A percentile compares a stretch with the other conserved stretches of the same genome.
These are phyloP conservation scores for Serrognathus titanus DNA, from an alignment of 2,888 invertebrate species.

Conservation along the genomic window DNA sequence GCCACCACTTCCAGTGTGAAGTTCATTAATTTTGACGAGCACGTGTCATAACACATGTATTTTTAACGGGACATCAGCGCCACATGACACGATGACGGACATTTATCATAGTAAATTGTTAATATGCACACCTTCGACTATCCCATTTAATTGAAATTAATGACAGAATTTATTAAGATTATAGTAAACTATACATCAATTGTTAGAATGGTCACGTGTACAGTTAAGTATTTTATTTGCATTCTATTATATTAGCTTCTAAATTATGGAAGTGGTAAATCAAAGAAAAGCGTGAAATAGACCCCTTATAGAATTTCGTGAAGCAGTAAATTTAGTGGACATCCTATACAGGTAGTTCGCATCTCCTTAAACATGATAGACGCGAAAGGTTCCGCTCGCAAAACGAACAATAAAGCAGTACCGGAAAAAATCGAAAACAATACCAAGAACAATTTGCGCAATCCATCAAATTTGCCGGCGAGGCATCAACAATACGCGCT, in stretches of 20 bases:
- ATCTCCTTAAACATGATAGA: too few relatives aligned
- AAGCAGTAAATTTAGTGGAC: too few relatives aligned
- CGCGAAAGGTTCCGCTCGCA: too few relatives aligned
- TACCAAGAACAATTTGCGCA: conserved; percentile 16
- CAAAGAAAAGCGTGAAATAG: too few relatives aligned
- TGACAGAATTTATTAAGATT: background rate
- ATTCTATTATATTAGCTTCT: too few relatives aligned
- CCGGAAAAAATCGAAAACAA: conserved; percentile 12
- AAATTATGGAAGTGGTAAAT: too few relatives aligned
- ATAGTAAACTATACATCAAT: too few relatives aligned
- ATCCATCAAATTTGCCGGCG: conserved; percentile 19
- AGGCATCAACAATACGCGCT: background rate
- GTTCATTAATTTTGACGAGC: conserved; percentile 46
- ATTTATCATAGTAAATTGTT: background rate
- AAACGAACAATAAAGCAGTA: background rate
- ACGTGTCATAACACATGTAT: conserved; percentile 45
- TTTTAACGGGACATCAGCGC: conserved; percentile 10
- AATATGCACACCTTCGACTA: too few relatives aligned
- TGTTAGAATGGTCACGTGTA: too few relatives aligned
- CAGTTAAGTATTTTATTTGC: too few relatives aligned
- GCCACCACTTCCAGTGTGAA: conserved; percentile 38
- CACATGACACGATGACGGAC: conserved; percentile 1
- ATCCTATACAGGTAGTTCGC: too few relatives aligned
- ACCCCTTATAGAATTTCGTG: too few relatives aligned
- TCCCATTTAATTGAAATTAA: background rate